phyloP scores from a whole-genome alignment of 2,797 vertebrate species.

The Xerus rutilus region DNA sequence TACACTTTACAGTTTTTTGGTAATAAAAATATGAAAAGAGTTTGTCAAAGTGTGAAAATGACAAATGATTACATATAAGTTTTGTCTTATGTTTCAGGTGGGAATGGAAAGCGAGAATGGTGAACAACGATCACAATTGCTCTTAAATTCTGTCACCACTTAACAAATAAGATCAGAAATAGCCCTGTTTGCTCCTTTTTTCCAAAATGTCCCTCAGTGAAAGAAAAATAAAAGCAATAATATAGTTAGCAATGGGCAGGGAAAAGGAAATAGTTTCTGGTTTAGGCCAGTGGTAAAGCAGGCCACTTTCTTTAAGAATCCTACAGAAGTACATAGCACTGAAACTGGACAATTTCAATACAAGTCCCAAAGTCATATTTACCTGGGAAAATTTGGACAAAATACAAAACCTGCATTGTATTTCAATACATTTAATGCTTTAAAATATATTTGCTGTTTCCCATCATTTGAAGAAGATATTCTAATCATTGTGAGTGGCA shows the following conservation, averaged over 20 bases:
- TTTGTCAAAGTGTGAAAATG: conserved; percentile 68
- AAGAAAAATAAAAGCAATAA: conserved; percentile 40
- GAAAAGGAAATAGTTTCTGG: conserved; percentile 23
- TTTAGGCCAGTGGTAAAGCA: neutral
- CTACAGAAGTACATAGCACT: neutral
- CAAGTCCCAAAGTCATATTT: neutral
- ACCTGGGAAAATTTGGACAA: neutral
- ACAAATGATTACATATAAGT: conserved; percentile 68
- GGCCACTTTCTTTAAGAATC: conserved; percentile 19
- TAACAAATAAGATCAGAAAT: conserved; percentile 70
- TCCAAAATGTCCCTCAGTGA: neutral
- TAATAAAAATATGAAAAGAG: conserved; percentile 77
- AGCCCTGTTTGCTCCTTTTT: neutral
- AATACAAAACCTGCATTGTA: neutral
- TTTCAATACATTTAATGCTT: neutral
- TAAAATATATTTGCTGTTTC: neutral
- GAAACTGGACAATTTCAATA: neutral
- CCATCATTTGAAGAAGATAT: neutral
- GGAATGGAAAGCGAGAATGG: conserved; percentile 50
- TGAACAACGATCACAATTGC: neutral
- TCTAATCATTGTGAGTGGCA: neutral
- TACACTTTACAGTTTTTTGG: conserved; percentile 65
- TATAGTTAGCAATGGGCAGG: conserved; percentile 29
- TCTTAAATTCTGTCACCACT: conserved; percentile 65
- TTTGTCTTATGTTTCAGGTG: conserved; percentile 72